These are phyloP conservation scores for Girardinichthys multiradiatus DNA, from an alignment of 2,113 vertebrate species.

Conservation along the genomic window DNA sequence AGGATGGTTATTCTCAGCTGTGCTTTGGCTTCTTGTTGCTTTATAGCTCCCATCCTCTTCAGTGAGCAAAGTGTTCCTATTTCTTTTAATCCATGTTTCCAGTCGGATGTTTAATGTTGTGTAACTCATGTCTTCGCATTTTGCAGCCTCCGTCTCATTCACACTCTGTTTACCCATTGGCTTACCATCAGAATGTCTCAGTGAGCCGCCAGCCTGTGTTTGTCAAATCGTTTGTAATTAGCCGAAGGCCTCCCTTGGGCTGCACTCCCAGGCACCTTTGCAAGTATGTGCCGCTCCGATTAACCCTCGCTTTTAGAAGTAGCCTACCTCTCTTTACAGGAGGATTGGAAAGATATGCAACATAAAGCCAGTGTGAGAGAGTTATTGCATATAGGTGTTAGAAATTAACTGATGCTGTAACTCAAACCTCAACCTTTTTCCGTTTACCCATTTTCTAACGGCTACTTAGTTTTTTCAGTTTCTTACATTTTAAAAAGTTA, in stretches of 20 bases:
- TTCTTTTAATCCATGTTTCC: conserved; percentile 27
- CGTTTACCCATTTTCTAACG: not conserved
- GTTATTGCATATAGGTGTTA: not conserved
- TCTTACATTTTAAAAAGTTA: not conserved
- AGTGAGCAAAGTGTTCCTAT: conserved; percentile 34
- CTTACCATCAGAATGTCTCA: conserved; percentile 47
- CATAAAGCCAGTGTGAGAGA: conserved; percentile 12
- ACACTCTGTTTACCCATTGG: conserved; percentile 58
- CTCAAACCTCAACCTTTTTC: not conserved
- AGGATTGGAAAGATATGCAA: conserved; percentile 9
- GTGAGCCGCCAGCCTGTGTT: conserved; percentile 56
- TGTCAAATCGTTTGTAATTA: conserved; percentile 77
- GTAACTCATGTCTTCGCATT: conserved; percentile 46
- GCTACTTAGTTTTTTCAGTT: not conserved
- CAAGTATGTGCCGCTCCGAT: conserved; percentile 46
- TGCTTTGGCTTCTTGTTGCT: conserved; percentile 3
- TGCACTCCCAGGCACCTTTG: conserved; percentile 56
- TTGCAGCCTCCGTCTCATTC: conserved; percentile 31
- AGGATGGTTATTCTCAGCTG: not conserved
- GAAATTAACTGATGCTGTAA: conserved; percentile 5
- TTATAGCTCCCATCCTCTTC: not conserved
- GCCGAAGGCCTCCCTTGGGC: conserved; percentile 65
- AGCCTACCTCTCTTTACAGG: conserved; percentile 1
- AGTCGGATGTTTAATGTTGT: conserved; percentile 27
- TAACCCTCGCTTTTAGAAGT: conserved; percentile 33